Base-by-base conservation (phyloP, 2,888 invertebrate species). In the Trileptium ribeirensis region DNA sequence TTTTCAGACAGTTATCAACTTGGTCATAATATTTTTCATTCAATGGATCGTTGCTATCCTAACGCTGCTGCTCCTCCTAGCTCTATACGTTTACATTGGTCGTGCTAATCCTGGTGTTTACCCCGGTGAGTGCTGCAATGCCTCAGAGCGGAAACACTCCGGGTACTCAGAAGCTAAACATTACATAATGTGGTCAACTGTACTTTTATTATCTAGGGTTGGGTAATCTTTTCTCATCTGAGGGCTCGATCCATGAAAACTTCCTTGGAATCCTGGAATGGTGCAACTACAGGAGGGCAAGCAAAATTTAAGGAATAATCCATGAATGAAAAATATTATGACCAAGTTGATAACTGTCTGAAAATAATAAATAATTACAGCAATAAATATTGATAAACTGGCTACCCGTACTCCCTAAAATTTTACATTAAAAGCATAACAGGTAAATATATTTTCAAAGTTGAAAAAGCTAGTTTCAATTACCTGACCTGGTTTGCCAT, bases 31-130 rank as follows among this genome's bases (percentile, higher is more conserved):
- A 94, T 92, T 97, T 87, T 90, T 96, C 85, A 96, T 97, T 40
- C 94, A 97, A 89, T 97, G 96, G 95, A 93, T 92, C 81, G 97
- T 95, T 89, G 96, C 96, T 36, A 90, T 96, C 70, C 93, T 93
- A 34, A 94, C 94, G 89, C 92, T 97, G 82, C 91, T 92, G 64
- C 93, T 93, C 31, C 92, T 95, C 83, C 93, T 95, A 89, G 90
- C 95, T 79, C 92, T 97, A 82, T 97, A 96, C 94, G 92, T 95
- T 87, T 97, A 97, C 90, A 95, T 97, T 84, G 96, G 96, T 70
- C 94, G 94, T 79, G 95, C 95, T 3, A 96, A 95, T 90, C 97
- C 97, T 8, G 96, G 96, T 1, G 95, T 96, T 3, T 96, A 95
- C 88, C 96, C 96, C 0, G 97, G 97, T 67, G 91, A 94, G 38